Percentiles rank a stretch among this genome's conserved stretches.
Conservation (phyloP, 2,888 invertebrate genomes). For the Sclerodermus sp. region DNA sequence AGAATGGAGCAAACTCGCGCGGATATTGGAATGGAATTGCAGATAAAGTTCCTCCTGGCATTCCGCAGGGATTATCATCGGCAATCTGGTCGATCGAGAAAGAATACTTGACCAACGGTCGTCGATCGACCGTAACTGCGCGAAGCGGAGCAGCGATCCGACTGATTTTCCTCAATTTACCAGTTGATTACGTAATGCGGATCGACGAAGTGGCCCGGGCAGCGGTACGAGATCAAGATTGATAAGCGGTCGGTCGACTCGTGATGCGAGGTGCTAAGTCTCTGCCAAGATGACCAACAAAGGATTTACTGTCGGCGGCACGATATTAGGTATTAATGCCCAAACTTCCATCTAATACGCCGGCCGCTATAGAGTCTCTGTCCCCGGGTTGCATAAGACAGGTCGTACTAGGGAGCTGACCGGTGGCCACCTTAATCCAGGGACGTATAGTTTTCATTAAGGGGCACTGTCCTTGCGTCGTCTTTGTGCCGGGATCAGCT, state of each 20-base stretch:
- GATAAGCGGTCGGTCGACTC: conserved; percentile 16
- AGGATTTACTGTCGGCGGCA: conserved; percentile 48
- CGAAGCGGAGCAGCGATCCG: too few species aligned
- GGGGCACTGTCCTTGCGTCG: conserved; percentile 41
- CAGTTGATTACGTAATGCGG: too few species aligned
- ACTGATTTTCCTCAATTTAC: too few species aligned
- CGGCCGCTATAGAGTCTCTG: conserved; percentile 34
- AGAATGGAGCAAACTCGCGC: background rate
- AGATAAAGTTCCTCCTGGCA: too few species aligned
- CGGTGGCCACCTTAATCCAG: conserved; percentile 53
- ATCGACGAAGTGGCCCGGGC: background rate
- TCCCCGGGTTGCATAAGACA: conserved; percentile 41
- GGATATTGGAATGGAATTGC: background rate
- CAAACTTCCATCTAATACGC: conserved; percentile 49
- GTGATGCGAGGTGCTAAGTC: conserved; percentile 44
- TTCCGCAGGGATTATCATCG: too few species aligned
- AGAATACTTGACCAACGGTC: too few species aligned
- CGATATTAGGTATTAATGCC: conserved; percentile 58
- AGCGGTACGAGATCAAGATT: conserved; percentile 21
- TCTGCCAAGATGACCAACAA: conserved; percentile 50
- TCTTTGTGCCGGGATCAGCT: conserved; percentile 54
- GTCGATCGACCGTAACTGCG: too few species aligned
- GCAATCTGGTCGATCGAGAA: too few species aligned
- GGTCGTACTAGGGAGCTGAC: conserved; percentile 41
- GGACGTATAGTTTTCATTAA: conserved; percentile 58